Evolutionary conservation across 2,113 vertebrate species (phyloP), one percentile per base, ranked within the genome.

Genomic region (Rhinogobius similis): DNA sequence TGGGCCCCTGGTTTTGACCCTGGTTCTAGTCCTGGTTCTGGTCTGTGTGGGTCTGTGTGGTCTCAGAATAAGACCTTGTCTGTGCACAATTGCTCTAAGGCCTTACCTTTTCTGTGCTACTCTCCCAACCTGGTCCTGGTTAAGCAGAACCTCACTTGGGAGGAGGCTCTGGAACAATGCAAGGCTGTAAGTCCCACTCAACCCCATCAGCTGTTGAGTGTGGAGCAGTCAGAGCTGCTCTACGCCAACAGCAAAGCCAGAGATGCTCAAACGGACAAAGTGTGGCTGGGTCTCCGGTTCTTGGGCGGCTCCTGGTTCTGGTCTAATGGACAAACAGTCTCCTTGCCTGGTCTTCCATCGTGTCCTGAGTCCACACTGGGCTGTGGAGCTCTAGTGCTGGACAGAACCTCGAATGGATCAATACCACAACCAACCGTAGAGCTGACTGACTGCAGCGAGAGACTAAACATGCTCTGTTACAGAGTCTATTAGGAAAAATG

Each of bases 291-390:
- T 27, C 55, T 58, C 26, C 23, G 55, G 6, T 58, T 58, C 26
- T 18, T 58, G 55, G 55, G 24, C 14, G 55, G 55, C 3, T 58
- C 55, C 10, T 58, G 55, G 55, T 58, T 58, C 26, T 58, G 55
- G 55, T 58, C 55, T 29, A 29, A 58, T 29, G 14, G 26, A 18
- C 5, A 27, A 16, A 27, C 1, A 2, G 55, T 58, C 55, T 58
- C 55, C 11, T 18, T 58, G 55, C 14, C 55, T 58, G 55, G 26
- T 58, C 55, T 58, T 58, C 55, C 55, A 58, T 58, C 55, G 6
- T 58, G 55, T 29, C 55, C 55, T 58, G 55, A 58, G 55, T 8
- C 26, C 55, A 58, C 24, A 58, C 55, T 58, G 24, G 55, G 55
- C 55, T 58, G 55, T 58, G 55, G 55, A 58, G 55, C 55, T 27